Conservation (phyloP, 2,797 vertebrate species). For the Lophius americanus region DNA sequence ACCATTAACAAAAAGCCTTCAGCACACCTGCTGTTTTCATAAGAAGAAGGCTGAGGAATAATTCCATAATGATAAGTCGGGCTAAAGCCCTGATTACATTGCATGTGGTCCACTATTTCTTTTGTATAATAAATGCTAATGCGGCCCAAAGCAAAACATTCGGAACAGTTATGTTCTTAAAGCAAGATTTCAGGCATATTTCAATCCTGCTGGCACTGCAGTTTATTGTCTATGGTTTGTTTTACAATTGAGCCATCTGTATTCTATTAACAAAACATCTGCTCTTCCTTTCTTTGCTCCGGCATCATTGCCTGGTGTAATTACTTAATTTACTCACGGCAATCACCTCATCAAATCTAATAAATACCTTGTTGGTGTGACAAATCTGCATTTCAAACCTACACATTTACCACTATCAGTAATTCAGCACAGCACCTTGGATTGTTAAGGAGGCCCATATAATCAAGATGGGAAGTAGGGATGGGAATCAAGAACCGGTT, state of each 20-base stretch:
- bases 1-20: no score
- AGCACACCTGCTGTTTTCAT: no score
- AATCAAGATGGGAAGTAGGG: not conserved
- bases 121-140: not conserved
- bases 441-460: slow-evolving; percentile 14
- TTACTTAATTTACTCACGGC: slow-evolving; percentile 14
- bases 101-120: not conserved
- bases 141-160: not conserved
- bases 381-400: slow-evolving; percentile 17
- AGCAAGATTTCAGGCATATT: not conserved
- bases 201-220: not conserved
- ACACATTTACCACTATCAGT: not conserved
- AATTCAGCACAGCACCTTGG: not conserved
- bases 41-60: no score
- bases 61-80: no score
- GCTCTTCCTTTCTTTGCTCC: not conserved
- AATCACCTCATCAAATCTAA: slow-evolving; percentile 20
- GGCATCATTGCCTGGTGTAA: not conserved
- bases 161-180: not conserved
- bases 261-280: slow-evolving; percentile 22
- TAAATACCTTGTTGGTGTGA: slow-evolving; percentile 25
- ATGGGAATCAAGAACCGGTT: no score
- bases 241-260: not conserved
- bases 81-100: not conserved
- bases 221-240: not conserved